Base-by-base conservation (phyloP, 2,888 invertebrate species). In the Hyles lineata region DNA sequence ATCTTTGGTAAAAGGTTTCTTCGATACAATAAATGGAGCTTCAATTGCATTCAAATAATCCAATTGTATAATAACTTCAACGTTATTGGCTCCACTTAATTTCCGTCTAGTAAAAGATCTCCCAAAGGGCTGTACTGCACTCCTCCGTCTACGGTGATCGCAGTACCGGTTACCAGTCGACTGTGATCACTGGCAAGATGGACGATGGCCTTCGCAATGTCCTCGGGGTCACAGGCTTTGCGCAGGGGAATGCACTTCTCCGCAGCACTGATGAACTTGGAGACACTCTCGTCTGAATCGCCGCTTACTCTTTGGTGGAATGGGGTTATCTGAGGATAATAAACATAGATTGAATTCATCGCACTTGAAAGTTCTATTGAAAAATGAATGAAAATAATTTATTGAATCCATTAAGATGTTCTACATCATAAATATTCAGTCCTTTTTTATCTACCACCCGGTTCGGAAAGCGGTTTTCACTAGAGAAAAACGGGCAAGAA, bases 171-270 rank as follows among this genome's bases (percentile, higher is more conserved):
- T 29, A 29, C 29, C 3, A 29, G 29, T 29, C 29, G 29, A 29
- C 29, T 29, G 29, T 96, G 95, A 71, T 97, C 96, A 73, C 97
- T 97, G 5, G 98, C 98, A 73, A 99, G 92, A 88, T 98, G 98
- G 15, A 96, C 96, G 76, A 99, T 98, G 0, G 97, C 95, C 73
- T 95, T 95, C 0, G 98, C 98, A 2, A 98, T 97, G 92, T 98
- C 98, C 17, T 95, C 95, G 0, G 63, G 59, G 21, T 59, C 52
- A 29, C 76, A 76, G 9, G 73, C 76, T 23, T 71, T 58, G 1
- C 74, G 52, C 74, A 76, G 72, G 1, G 74, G 76, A 15, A 76
- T 72, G 19, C 2, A 15, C n/a, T 67, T 32, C 59, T 50, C 50
- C 50, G 50, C 50, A 8, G 50, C 50, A 8, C 52, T 63, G 17